Evolutionary conservation across 2,797 vertebrate genomes (phyloP).

Genomic region (Neosilurus mollespiculum): DNA sequence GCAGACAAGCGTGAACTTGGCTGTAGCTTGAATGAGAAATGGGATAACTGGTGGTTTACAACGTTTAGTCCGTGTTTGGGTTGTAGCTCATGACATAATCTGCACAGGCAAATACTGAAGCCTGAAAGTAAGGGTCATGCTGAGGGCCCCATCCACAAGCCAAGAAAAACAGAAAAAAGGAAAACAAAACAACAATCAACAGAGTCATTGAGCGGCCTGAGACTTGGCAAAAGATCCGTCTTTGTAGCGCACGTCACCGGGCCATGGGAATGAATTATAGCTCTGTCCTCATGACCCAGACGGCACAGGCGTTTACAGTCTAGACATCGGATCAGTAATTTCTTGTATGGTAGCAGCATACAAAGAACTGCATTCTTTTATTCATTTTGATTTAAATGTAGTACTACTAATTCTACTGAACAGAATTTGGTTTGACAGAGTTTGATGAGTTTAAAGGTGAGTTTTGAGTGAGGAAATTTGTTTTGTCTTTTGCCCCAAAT

Average conservation of each 20-base stretch:
- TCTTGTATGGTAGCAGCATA: not conserved
- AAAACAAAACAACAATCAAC: conserved; percentile 47
- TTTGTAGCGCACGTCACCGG: conserved; percentile 5
- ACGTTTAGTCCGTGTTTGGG: conserved; percentile 1
- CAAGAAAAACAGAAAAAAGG: conserved; percentile 31
- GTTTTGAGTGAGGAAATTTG: not conserved
- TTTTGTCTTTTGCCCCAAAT: not conserved
- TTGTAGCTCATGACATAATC: conserved; percentile 41
- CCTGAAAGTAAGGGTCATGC: conserved; percentile 11
- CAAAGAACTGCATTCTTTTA: not conserved
- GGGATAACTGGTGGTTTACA: not conserved
- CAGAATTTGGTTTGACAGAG: not conserved
- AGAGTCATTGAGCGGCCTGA: conserved; percentile 9
- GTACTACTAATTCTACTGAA: not conserved
- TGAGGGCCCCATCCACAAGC: not conserved
- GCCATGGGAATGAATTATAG: conserved; percentile 40
- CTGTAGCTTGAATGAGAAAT: not conserved
- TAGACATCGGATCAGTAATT: conserved; percentile 9
- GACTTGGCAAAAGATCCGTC: conserved; percentile 34
- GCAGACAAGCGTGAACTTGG: not conserved
- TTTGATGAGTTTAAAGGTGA: not conserved
- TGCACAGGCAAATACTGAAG: conserved; percentile 15
- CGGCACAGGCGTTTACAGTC: conserved; percentile 7
- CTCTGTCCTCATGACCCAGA: conserved; percentile 38
- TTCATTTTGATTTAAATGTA: not conserved